phyloP scores from a whole-genome alignment of 2,888 invertebrate genomes.

The Lasiommata megera region DNA sequence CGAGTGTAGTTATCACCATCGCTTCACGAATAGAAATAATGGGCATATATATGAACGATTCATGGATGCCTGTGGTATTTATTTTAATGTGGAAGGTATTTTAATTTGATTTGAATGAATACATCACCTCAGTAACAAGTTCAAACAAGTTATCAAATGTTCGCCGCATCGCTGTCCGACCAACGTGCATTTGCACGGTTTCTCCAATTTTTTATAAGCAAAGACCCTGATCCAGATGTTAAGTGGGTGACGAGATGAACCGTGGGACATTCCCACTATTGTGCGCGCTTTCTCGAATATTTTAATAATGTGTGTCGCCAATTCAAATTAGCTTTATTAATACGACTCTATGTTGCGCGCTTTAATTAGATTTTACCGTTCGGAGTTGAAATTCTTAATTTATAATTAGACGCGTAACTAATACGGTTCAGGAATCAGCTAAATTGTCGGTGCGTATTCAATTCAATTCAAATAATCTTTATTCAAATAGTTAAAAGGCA shows the following conservation, averaged over 20 bases:
- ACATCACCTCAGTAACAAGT: too few species aligned
- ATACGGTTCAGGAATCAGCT: not conserved
- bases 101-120: too few species aligned
- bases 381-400: not conserved
- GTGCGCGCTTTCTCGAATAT: conserved; percentile 73
- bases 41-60: too few species aligned
- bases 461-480: too few species aligned
- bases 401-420: not conserved
- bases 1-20: too few species aligned
- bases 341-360: conserved; percentile 34
- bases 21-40: too few species aligned
- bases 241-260: conserved; percentile 60
- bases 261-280: conserved; percentile 69
- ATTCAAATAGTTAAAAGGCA: too few species aligned
- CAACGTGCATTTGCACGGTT: conserved; percentile 23
- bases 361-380: conserved; percentile 29
- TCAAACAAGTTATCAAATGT: not conserved
- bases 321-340: conserved; percentile 67
- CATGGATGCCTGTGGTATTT: too few species aligned
- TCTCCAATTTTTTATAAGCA: conserved; percentile 26
- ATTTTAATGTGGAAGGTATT: too few species aligned
- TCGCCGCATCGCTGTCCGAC: conserved; percentile 9
- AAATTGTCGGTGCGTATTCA: not conserved
- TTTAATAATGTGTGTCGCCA: conserved; percentile 71
- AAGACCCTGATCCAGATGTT: conserved; percentile 57